Base-by-base conservation (phyloP, 2,797 vertebrate genomes). In the Amniataba percoides region DNA sequence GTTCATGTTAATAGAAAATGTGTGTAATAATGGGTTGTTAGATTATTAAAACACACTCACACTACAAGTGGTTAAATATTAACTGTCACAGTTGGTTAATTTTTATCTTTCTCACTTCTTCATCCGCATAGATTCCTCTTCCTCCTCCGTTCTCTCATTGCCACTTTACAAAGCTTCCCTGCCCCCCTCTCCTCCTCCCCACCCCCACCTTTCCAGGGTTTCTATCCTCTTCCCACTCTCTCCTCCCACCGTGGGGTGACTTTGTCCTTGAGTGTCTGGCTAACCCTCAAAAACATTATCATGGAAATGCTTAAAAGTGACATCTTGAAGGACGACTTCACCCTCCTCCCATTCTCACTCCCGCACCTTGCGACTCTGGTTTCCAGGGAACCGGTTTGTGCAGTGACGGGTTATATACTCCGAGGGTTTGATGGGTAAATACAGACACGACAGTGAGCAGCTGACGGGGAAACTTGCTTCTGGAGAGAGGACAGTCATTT, bases 371-470 rank as follows among this genome's bases (percentile, higher is more conserved):
- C 77, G 74, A 79, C 90, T 85, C 76, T 69, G 61, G 86, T 88
- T 86, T 87, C 75, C 36, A 74, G 68, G 82, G 70, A 94, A 94
- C 93, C 89, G 87, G 93, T 94, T 92, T 81, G 91, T 81, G 55
- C 87, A 90, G 84, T 83, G 77, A 70, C 56, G 0, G 9, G 8
- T 19, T 49, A 77, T 69, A 63, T 56, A 27, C 73, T 53, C 46
- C 2, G 6, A 64, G 58, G 56, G 51, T 71, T 59, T 66, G 72
- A 61, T 58, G 12, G 46, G 52, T 84, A 77, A 87, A 86, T 15
- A 53, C 59, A 75, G 23, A 65, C 57, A 52, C 10, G 5, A 21
- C 27, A 27, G 55, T 5, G 14, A 49, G 7, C 71, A 62, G 63
- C 57, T 5, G 39, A 79, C 65, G 49, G 31, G 76, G 69, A 75